phyloP scores from a whole-genome alignment of 2,113 vertebrate species.

The Mesocricetus auratus region DNA sequence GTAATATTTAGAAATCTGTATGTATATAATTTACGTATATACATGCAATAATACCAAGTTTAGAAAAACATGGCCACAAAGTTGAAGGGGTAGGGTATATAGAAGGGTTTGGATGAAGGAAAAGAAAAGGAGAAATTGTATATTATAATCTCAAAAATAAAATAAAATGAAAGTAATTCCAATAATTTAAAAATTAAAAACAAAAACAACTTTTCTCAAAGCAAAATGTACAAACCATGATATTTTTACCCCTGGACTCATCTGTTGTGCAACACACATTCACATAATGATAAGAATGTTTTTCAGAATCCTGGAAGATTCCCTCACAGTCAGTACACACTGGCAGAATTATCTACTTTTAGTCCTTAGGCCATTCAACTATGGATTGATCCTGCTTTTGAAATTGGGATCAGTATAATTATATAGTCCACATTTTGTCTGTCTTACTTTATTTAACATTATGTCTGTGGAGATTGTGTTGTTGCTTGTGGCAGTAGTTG shows the following conservation, averaged over 20 bases:
- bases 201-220: neutral
- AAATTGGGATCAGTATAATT: neutral
- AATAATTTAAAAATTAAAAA: neutral
- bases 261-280: neutral
- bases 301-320: neutral
- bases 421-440: neutral
- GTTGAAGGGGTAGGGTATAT: neutral
- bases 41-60: neutral
- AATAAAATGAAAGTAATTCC: neutral
- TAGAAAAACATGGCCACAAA: neutral
- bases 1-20: neutral
- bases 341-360: constrained; percentile 7
- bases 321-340: neutral
- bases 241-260: neutral
- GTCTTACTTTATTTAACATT: neutral
- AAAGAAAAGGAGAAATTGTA: neutral
- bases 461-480: constrained; percentile 22
- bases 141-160: neutral
- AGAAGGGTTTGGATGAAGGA: neutral
- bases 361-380: neutral
- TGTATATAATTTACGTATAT: neutral
- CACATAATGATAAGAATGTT: neutral
- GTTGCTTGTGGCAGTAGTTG: neutral
- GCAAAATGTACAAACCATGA: neutral
- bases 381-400: constrained; percentile 27